These are phyloP conservation scores for Gobius niger DNA, from an alignment of 2,113 vertebrate genomes.

Conservation along the genomic window DNA sequence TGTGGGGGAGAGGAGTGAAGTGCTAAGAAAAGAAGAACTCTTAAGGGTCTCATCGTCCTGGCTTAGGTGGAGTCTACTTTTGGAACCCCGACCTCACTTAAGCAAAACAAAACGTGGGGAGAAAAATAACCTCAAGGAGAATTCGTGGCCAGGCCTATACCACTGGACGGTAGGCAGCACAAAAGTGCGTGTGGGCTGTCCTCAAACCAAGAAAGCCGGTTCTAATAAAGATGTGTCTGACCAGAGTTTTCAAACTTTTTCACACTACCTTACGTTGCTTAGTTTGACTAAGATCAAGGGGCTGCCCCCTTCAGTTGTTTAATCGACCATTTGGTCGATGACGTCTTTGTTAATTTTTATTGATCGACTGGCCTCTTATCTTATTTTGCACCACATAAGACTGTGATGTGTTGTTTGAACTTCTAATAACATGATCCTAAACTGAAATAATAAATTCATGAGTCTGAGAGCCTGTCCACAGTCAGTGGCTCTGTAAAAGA, in stretches of 20 bases:
- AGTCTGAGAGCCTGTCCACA: too few species aligned
- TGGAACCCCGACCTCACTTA: slow-evolving; percentile 66
- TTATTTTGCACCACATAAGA: too few species aligned
- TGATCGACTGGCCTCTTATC: too few species aligned
- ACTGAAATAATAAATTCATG: too few species aligned
- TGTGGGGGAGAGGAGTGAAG: slow-evolving; percentile 25
- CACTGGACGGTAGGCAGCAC: slow-evolving; percentile 63
- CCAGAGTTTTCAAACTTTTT: background rate
- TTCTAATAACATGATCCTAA: too few species aligned
- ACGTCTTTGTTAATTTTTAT: too few species aligned
- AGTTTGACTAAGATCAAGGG: background rate
- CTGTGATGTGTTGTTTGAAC: too few species aligned
- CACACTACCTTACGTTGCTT: background rate
- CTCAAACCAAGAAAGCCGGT: slow-evolving; percentile 66
- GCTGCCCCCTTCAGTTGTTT: too few species aligned
- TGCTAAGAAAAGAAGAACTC: slow-evolving; percentile 46
- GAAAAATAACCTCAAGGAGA: slow-evolving; percentile 75
- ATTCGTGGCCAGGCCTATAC: slow-evolving; percentile 61
- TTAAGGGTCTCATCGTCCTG: slow-evolving; percentile 49
- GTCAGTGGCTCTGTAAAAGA: too few species aligned
- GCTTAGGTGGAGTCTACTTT: slow-evolving; percentile 68
- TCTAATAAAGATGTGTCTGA: slow-evolving; percentile 43
- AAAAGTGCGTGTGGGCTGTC: slow-evolving; percentile 71
- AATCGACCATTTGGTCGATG: too few species aligned
- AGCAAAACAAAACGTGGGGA: slow-evolving; percentile 63